phyloP scores from a whole-genome alignment of 2,113 vertebrate species.

The Lophochroa leadbeateri region DNA sequence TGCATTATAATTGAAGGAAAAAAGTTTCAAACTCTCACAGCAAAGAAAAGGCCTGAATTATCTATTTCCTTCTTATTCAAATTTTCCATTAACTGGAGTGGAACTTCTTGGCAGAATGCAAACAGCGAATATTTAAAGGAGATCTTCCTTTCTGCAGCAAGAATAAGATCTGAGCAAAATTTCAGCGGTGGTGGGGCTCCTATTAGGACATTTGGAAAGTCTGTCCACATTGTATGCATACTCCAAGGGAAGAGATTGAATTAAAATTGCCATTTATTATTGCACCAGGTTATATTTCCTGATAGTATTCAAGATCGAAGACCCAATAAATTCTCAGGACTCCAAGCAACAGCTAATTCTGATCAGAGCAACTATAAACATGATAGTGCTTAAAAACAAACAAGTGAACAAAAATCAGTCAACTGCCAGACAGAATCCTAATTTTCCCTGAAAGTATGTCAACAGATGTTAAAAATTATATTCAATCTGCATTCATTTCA shows the following conservation, averaged over 20 bases:
- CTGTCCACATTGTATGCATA: background rate
- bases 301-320: background rate
- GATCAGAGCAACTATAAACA: background rate
- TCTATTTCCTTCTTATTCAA: background rate
- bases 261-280: background rate
- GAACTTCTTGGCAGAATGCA: background rate
- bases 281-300: background rate
- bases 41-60: background rate
- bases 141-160: background rate
- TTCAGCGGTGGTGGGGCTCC: background rate
- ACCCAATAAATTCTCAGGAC: background rate
- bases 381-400: background rate
- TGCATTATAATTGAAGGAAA: background rate
- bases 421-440: background rate
- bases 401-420: background rate
- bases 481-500: background rate
- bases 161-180: background rate
- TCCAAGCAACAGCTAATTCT: background rate
- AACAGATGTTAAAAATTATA: background rate
- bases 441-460: background rate
- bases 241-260: background rate
- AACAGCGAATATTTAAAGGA: background rate
- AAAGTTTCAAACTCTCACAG: background rate
- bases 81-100: background rate
- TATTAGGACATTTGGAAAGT: background rate